These are phyloP conservation scores for Trachemys scripta DNA, from an alignment of 2,113 vertebrate genomes.

Conservation along the genomic window DNA sequence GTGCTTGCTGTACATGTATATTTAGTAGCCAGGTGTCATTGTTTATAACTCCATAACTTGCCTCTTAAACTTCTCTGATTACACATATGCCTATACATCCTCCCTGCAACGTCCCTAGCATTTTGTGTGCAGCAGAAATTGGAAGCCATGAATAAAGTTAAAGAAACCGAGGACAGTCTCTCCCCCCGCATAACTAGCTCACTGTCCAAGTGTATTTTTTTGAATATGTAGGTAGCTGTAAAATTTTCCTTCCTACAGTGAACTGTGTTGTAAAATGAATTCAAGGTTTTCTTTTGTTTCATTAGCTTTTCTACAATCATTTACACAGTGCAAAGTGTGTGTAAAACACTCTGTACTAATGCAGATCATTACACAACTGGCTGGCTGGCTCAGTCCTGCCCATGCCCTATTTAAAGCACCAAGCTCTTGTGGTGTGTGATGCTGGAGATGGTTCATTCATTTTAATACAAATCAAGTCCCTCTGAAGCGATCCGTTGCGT, in stretches of 20 bases:
- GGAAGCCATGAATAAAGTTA: fast-evolving
- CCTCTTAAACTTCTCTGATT: neutral
- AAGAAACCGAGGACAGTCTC: neutral
- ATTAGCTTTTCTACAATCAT: neutral
- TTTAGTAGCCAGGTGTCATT: fast-evolving
- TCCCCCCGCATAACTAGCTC: fast-evolving
- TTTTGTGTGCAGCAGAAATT: neutral
- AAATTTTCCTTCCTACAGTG: neutral
- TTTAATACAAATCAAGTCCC: neutral
- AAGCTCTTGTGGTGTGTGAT: neutral
- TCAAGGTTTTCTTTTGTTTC: neutral
- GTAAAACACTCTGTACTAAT: neutral
- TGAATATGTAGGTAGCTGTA: neutral
- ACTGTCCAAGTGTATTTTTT: fast-evolving
- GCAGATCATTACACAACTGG: neutral
- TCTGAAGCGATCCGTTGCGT: neutral
- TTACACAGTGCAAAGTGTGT: neutral
- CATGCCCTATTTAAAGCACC: neutral
- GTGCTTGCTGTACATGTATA: fast-evolving
- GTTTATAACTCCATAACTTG: fast-evolving
- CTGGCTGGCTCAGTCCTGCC: neutral
- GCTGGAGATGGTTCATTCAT: neutral
- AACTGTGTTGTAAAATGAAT: neutral
- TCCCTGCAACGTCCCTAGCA: neutral
- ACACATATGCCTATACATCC: fast-evolving